Evolutionary conservation across 2,797 vertebrate species (phyloP), one percentile per base, ranked within the genome.

Genomic region (Falco peregrinus): DNA sequence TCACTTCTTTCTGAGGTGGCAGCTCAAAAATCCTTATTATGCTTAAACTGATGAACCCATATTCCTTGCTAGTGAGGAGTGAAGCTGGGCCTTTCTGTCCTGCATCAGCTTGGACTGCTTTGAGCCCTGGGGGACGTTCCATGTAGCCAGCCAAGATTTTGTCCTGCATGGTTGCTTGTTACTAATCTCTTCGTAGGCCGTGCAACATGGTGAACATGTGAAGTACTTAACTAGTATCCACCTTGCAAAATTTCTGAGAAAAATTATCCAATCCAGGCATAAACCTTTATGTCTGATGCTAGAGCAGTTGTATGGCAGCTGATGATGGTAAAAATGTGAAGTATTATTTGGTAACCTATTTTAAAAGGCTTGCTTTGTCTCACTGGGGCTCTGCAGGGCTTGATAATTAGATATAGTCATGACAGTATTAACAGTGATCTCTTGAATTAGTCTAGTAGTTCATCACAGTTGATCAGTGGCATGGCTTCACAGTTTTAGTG

Each of bases 361-460:
- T 68, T 56, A 56, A 87, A 74, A 80, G 33, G 21, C 28, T 67
- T 74, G 16, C 12, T 67, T 85, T 96, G 45, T 19, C 13, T 29
- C 8, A 29, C 18, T 63, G 48, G 41, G 10, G 24, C 64, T 93
- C 60, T 89, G 2, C 13, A 39, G 50, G 8, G 53, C 16, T 77
- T 84, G 56, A 8, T 89, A 84, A 79, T 90, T 81, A 59, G 14
- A 18, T 81, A 7, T 2, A 41, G 37, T 71, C n/a, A 19, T 35
- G 89, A 57, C 17, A 22, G 29, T 56, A 35, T 70, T 78, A 88
- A 41, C 31, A 68, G 29, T 12, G 53, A 86, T 78, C 26, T 77
- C 39, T 80, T 77, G 54, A 71, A 85, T 91, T 83, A 29, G 33
- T 57, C 21, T 68, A 37, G n/a, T 64, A 64, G 33, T 53, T 94